Percentiles rank a stretch among this genome's conserved stretches.
Evolutionary conservation across 2,113 vertebrate species (phyloP).

Genomic region (Zosterops lateralis): DNA sequence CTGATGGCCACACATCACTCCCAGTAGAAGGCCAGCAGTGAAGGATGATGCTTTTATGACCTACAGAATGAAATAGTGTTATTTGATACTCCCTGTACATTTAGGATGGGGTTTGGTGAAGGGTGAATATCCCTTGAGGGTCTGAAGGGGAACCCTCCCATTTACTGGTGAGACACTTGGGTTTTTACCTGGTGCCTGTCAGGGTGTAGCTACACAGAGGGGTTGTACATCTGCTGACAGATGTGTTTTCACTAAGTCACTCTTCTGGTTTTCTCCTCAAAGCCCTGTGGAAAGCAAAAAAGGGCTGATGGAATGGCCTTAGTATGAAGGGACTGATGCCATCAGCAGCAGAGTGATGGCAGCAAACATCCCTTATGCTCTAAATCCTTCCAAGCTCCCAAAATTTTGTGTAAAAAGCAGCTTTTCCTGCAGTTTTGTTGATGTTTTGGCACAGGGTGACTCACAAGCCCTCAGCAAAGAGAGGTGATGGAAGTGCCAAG

Average conservation of each 20-base stretch:
- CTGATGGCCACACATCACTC: background rate
- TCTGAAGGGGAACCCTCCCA: background rate
- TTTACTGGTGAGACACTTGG: background rate
- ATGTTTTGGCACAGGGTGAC: background rate
- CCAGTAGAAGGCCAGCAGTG: background rate
- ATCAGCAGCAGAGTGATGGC: background rate
- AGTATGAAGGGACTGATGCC: background rate
- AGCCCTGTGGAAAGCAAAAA: background rate
- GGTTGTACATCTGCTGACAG: background rate
- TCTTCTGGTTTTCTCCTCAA: background rate
- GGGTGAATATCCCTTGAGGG: background rate
- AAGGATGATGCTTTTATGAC: background rate
- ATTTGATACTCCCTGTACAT: background rate
- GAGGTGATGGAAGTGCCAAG: background rate
- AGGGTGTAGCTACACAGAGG: background rate
- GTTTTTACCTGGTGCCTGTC: background rate
- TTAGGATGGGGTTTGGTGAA: accelerated
- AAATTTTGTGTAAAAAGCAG: background rate
- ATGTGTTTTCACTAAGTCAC: background rate
- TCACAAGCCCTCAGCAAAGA: background rate
- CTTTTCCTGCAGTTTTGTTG: background rate
- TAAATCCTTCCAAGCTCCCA: background rate
- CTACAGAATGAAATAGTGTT: background rate
- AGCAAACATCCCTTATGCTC: background rate
- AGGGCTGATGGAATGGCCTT: background rate